Conservation (phyloP, 1,140 invertebrate genomes). For the Ctenoplectra terminalis region DNA sequence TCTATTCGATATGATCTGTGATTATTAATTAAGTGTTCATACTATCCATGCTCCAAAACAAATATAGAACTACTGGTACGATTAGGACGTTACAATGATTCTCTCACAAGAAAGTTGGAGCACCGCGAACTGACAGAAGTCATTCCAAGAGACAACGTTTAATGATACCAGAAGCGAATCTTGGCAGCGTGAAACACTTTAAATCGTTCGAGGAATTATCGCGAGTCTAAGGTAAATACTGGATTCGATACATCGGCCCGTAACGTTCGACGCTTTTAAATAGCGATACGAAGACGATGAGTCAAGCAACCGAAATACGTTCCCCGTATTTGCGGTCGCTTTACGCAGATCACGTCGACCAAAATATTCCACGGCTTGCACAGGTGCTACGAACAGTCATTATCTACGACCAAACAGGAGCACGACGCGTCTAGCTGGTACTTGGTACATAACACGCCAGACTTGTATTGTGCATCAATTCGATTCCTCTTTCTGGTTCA, state of each 20-base stretch:
- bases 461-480: neutral
- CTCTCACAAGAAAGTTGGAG: too few species aligned
- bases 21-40: too few species aligned
- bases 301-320: conserved; percentile 46
- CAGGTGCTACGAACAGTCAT: conserved; percentile 34
- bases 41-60: too few species aligned
- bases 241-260: conserved; percentile 2
- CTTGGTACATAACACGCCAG: neutral
- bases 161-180: neutral
- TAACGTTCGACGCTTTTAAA: conserved; percentile 37
- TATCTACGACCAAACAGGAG: neutral
- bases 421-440: neutral
- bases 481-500: neutral
- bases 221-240: conserved; percentile 27
- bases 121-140: too few species aligned
- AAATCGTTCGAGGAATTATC: conserved; percentile 12
- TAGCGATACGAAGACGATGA: conserved; percentile 34
- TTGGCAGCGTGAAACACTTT: neutral
- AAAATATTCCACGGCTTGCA: conserved; percentile 49
- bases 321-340: conserved; percentile 33
- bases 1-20: too few species aligned
- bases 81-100: too few species aligned
- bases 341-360: conserved; percentile 29
- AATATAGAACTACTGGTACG: too few species aligned
- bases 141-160: neutral